A percentile compares a stretch with the other conserved stretches of the same genome.
Evolutionary conservation across 2,888 invertebrate species (phyloP).

Genomic region (Tachystola acroxantha): DNA sequence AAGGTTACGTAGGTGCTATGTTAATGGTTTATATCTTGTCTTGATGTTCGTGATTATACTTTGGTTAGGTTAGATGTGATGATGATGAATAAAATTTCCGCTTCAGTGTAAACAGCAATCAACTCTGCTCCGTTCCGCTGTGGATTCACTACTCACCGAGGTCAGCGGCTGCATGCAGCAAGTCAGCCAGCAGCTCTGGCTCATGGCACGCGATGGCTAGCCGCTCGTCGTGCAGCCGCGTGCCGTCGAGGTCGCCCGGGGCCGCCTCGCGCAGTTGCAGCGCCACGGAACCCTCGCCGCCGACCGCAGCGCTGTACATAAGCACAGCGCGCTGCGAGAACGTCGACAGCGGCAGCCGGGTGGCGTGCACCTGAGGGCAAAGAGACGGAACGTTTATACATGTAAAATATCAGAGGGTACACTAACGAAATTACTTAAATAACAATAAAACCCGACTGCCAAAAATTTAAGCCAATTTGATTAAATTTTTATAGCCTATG

Average conservation of each 20-base stretch:
- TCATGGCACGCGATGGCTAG: slow-evolving; percentile 87
- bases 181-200: slow-evolving; percentile 85
- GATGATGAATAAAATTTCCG: too few species aligned
- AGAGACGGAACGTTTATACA: background rate
- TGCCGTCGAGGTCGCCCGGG: slow-evolving; percentile 61
- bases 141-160: slow-evolving; percentile 53
- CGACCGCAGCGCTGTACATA: slow-evolving; percentile 83
- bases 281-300: slow-evolving; percentile 79
- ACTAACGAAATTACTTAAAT: too few species aligned
- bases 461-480: too few species aligned
- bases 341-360: slow-evolving; percentile 70
- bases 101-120: too few species aligned
- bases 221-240: slow-evolving; percentile 78
- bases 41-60: too few species aligned
- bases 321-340: slow-evolving; percentile 81
- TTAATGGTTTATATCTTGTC: too few species aligned
- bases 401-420: too few species aligned
- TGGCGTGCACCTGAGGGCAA: slow-evolving; percentile 55
- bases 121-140: too few species aligned
- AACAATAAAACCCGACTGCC: too few species aligned
- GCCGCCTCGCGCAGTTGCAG: slow-evolving; percentile 81
- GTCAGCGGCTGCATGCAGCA: slow-evolving; percentile 82
- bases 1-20: too few species aligned
- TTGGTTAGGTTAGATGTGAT: too few species aligned
- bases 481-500: too few species aligned